Base-by-base conservation (phyloP, 2,113 vertebrate genomes). In the Rhea pennata region DNA sequence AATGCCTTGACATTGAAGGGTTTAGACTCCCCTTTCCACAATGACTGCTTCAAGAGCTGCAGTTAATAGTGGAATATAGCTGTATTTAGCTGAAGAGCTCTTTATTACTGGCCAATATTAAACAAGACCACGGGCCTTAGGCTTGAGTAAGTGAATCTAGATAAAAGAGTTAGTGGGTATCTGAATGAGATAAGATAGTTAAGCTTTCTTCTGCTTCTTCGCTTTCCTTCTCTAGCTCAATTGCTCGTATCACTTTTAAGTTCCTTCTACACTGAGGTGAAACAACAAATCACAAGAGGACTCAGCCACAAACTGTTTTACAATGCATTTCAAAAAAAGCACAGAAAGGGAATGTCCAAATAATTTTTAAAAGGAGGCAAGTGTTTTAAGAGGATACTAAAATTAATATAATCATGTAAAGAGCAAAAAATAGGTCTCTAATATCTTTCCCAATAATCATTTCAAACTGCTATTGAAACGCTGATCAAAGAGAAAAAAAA, bases 1-100 rank as follows among this genome's bases (percentile, higher is more conserved):
- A 99, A 99, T 98, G 98, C 98, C 98, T 98, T 98, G 98, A 99
- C 97, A 98, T 98, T 99, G 99, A 99, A 99, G 99, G 98, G 97
- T 98, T 98, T 98, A 98, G 97, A 96, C 95, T 98, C 98, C 97
- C 97, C 97, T 97, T 97, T 97, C 97, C 94, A 97, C 97, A 94
- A 98, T 97, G 98, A 98, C 98, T 98, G 98, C 98, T 98, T 99
- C 98, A 98, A 99, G 98, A 98, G 97, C 98, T 97, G 88, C 98
- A 98, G 97, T 98, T 99, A 99, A 99, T 98, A 98, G 98, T 96
- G 97, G 98, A 98, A 98, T 99, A 98, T 96, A 98, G 98, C 98
- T 98, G 96, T 98, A 98, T 98, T 99, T 99, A 98, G 98, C 98
- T 98, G 98, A 98, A 99, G 99, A 98, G 98, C 98, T 98, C 99